Evolutionary conservation across 2,888 invertebrate species (phyloP).

Genomic region (Zygogramma bicolorata): DNA sequence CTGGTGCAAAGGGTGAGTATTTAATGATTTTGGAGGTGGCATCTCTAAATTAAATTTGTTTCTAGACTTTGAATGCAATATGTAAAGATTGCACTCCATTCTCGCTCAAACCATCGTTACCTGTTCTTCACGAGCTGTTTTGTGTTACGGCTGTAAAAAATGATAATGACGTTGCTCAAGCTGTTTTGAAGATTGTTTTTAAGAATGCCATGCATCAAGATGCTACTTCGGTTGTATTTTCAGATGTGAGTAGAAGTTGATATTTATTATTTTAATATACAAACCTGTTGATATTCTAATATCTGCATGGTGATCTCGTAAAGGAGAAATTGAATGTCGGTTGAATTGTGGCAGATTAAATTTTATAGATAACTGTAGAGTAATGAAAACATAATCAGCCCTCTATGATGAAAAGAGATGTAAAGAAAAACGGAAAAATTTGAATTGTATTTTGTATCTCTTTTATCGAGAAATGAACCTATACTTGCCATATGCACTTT

Average conservation of each 20-base stretch:
- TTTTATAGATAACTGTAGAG: no score
- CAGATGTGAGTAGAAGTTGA: conserved; percentile 20
- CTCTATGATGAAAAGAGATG: no score
- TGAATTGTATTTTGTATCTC: no score
- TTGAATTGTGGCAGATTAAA: no score
- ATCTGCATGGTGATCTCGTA: background rate
- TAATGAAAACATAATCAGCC: no score
- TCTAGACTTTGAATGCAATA: conserved; percentile 41
- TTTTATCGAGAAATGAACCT: no score
- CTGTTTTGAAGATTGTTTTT: conserved; percentile 47
- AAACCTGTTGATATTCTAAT: background rate
- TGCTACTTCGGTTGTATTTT: conserved; percentile 41
- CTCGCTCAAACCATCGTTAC: conserved; percentile 46
- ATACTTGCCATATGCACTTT: no score
- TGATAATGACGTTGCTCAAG: conserved; percentile 37
- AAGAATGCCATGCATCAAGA: conserved; percentile 51
- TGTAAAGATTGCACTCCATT: conserved; percentile 49
- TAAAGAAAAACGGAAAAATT: no score
- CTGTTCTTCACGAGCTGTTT: conserved; percentile 44
- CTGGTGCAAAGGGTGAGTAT: conserved; percentile 35
- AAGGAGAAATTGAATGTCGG: no score
- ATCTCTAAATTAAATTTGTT: conserved; percentile 2
- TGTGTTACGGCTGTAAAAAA: conserved; percentile 40
- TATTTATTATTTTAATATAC: background rate
- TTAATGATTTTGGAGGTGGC: background rate